Evolutionary conservation across 2,113 vertebrate genomes (phyloP).

Genomic region (Paratilapia polleni): DNA sequence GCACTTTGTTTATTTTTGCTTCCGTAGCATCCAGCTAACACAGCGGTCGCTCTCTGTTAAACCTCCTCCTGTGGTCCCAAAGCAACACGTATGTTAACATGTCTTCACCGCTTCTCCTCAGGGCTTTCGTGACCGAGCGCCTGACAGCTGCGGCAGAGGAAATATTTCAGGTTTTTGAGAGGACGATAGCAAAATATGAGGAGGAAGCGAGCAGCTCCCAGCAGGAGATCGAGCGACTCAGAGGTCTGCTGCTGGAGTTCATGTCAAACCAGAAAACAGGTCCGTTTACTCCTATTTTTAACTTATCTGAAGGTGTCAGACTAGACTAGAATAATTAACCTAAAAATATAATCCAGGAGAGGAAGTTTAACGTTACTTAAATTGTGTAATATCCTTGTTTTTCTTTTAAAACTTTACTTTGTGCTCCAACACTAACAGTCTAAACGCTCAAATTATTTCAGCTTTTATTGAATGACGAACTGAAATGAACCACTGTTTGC

Average conservation of each 20-base stretch:
- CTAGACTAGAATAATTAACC: background rate
- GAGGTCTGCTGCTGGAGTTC: conserved; percentile 43
- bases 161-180: conserved; percentile 63
- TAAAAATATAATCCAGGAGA: background rate
- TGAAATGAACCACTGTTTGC: no score
- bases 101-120: conserved; percentile 40
- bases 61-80: background rate
- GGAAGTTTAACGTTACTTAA: background rate
- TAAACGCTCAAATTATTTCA: background rate
- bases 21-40: conserved; percentile 51
- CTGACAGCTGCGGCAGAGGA: conserved; percentile 58
- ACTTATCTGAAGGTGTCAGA: background rate
- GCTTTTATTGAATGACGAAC: background rate
- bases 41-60: accelerated
- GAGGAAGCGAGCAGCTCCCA: conserved; percentile 54
- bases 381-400: background rate
- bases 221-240: conserved; percentile 61
- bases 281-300: background rate
- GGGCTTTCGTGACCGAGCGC: conserved; percentile 55
- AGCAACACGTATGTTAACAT: conserved; percentile 14
- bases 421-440: background rate
- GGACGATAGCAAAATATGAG: conserved; percentile 61
- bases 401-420: background rate
- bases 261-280: conserved; percentile 43
- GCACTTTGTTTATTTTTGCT: conserved; percentile 4